Evolutionary conservation across 2,888 invertebrate species (phyloP).

Genomic region (Rhamnusium bicolor): DNA sequence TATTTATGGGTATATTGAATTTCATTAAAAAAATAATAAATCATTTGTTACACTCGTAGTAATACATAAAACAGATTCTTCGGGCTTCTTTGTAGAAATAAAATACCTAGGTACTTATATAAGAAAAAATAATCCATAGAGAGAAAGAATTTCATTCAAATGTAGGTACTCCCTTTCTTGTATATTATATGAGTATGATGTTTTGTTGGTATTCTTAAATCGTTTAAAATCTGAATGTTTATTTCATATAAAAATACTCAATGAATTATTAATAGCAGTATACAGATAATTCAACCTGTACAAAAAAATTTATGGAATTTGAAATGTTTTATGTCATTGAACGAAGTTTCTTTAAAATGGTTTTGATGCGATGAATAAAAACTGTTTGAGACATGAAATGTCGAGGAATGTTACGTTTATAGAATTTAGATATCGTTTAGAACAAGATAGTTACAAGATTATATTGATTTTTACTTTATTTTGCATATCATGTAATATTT

Average conservation of each 20-base stretch:
- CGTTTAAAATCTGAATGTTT: background rate
- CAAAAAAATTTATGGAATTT: background rate
- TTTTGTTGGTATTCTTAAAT: background rate
- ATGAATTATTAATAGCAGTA: background rate
- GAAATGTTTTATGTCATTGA: background rate
- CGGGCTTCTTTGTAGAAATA: conserved; percentile 17
- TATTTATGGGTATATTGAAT: conserved; percentile 46
- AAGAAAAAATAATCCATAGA: conserved; percentile 38
- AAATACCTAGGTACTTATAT: conserved; percentile 5
- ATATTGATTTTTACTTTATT: background rate
- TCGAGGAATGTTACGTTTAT: background rate
- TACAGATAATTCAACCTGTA: background rate
- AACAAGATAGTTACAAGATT: background rate
- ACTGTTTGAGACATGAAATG: background rate
- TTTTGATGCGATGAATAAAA: background rate
- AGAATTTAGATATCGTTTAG: background rate
- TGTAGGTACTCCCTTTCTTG: conserved; percentile 39
- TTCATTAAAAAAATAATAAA: conserved; percentile 46
- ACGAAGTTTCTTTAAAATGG: background rate
- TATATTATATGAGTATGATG: conserved; percentile 27
- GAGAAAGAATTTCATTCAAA: conserved; percentile 45
- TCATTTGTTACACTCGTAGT: conserved; percentile 30
- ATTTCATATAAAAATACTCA: background rate
- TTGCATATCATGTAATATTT: no score
- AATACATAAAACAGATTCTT: conserved; percentile 33